Conservation (phyloP, 2,888 invertebrate genomes). For the Chloroclystis v-ata region DNA sequence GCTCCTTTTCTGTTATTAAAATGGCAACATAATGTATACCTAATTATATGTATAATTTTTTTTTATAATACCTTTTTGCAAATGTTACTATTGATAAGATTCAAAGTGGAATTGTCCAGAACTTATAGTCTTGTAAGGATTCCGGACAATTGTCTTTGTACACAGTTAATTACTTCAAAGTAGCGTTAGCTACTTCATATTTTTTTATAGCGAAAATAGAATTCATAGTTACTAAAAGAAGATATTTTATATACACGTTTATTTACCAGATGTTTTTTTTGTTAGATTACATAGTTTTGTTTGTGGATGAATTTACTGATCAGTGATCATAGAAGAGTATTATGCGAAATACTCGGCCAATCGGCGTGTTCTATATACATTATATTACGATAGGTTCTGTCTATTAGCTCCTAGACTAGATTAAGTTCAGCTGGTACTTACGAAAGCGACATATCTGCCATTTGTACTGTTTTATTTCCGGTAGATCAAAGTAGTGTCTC, state of each 20-base stretch:
- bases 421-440: slow-evolving; percentile 17
- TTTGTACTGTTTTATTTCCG: slow-evolving; percentile 10
- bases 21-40: too few relatives aligned
- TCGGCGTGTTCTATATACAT: slow-evolving; percentile 27
- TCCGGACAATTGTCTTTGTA: not conserved
- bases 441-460: slow-evolving; percentile 24
- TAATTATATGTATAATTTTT: too few relatives aligned
- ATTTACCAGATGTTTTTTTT: slow-evolving; percentile 14
- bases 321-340: not conserved
- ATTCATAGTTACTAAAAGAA: slow-evolving; percentile 12
- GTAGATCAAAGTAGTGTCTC: not conserved
- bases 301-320: slow-evolving; percentile 2
- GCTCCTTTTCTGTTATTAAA: too few relatives aligned
- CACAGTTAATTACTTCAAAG: slow-evolving; percentile 7
- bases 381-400: slow-evolving; percentile 10
- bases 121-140: too few relatives aligned
- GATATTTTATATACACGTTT: slow-evolving; percentile 20
- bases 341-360: slow-evolving; percentile 11
- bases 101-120: not conserved
- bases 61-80: too few relatives aligned
- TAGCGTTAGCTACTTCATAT: slow-evolving; percentile 19
- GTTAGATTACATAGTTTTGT: slow-evolving; percentile 9
- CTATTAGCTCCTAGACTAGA: slow-evolving; percentile 8
- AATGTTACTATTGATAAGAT: not conserved
- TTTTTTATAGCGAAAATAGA: slow-evolving; percentile 20